Conservation (phyloP, 2,888 invertebrate genomes). For the Drosophila incognita region DNA sequence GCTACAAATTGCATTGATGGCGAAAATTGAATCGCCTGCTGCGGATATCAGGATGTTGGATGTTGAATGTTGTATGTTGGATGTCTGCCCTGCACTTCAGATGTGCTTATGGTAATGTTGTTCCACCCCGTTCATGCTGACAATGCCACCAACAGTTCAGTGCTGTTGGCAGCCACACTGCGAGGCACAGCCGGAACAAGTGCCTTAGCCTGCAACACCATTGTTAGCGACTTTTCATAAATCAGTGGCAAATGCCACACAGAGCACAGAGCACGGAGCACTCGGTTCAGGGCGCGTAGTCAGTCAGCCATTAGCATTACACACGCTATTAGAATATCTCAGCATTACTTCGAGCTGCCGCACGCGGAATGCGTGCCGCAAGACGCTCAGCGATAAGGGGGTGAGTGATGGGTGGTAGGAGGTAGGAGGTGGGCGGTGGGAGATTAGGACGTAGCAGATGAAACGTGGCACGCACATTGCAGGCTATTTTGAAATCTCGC, state of each 20-base stretch:
- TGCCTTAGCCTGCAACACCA: background rate
- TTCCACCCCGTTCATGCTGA: background rate
- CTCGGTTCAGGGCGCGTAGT: background rate
- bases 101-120: background rate
- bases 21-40: constrained; percentile 47
- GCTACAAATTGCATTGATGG: constrained; percentile 50
- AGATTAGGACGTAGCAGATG: background rate
- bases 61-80: background rate
- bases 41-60: background rate
- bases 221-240: constrained; percentile 60
- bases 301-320: constrained; percentile 74
- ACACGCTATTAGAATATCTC: constrained; percentile 78
- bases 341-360: constrained; percentile 61
- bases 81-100: constrained; percentile 5
- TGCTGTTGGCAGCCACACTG: background rate
- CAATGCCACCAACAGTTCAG: background rate
- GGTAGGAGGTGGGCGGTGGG: background rate
- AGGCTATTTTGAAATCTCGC: constrained; percentile 71
- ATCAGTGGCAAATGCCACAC: constrained; percentile 62
- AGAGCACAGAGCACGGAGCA: constrained; percentile 8
- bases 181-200: constrained; percentile 20
- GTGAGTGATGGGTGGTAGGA: background rate
- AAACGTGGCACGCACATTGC: constrained; percentile 54
- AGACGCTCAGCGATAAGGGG: background rate
- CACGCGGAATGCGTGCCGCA: constrained; percentile 29